A percentile compares a stretch with the other conserved stretches of the same genome.
phyloP scores from a whole-genome alignment of 1,140 invertebrate species.

The Drosophila baimaii region DNA sequence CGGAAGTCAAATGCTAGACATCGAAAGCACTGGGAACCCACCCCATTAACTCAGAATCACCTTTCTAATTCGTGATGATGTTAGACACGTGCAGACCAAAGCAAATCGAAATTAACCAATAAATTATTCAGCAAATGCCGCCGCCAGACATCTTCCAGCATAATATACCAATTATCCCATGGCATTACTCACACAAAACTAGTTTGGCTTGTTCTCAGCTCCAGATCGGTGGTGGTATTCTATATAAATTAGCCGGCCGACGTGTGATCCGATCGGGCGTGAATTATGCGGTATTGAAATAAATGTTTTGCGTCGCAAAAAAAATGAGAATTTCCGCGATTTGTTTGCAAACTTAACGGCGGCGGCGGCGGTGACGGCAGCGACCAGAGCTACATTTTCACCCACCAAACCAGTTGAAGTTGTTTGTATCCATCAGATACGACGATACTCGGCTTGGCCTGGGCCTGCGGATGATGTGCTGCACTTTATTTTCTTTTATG shows the following conservation, averaged over 20 bases:
- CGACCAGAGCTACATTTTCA: conserved; percentile 42
- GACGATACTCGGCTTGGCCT: conserved; percentile 16
- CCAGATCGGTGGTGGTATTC: conserved; percentile 45
- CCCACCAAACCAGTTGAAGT: conserved; percentile 54
- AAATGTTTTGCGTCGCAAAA: conserved; percentile 54
- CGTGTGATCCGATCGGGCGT: conserved; percentile 34
- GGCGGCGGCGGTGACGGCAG: neutral
- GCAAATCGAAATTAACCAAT: conserved; percentile 18
- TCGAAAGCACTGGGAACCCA: conserved; percentile 7
- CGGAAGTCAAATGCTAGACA: conserved; percentile 14
- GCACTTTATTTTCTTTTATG: conserved; percentile 20
- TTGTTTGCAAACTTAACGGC: conserved; percentile 19
- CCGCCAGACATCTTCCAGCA: conserved; percentile 26
- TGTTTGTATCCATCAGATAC: conserved; percentile 53
- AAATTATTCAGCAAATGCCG: conserved; percentile 26
- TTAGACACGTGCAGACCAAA: conserved; percentile 45
- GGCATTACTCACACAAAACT: conserved; percentile 37
- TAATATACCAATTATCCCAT: conserved; percentile 21
- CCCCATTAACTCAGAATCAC: conserved; percentile 23
- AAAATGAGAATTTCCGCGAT: conserved; percentile 54
- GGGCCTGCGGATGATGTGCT: conserved; percentile 31
- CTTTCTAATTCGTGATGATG: conserved; percentile 33
- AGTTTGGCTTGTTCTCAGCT: conserved; percentile 42
- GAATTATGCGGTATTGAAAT: conserved; percentile 45
- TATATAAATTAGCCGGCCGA: conserved; percentile 38